Evolutionary conservation across 2,888 invertebrate species (phyloP).

Genomic region (Drosophila anceps): DNA sequence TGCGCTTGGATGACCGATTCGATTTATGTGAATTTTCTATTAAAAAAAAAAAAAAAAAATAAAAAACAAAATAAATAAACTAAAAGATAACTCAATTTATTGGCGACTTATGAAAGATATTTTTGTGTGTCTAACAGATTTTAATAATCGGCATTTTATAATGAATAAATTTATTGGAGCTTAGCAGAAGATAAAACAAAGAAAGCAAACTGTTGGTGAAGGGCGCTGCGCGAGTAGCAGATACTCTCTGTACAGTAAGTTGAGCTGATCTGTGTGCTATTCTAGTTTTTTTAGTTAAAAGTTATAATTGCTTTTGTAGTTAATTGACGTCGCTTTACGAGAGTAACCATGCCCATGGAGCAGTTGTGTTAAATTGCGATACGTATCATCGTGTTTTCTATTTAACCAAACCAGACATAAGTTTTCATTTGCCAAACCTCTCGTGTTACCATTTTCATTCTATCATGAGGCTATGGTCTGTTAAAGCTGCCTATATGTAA

Average conservation of each 20-base stretch:
- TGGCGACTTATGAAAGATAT: slow-evolving; percentile 1
- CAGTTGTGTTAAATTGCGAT: no score
- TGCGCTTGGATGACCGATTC: slow-evolving; percentile 16
- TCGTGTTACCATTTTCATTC: no score
- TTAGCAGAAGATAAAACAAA: background rate
- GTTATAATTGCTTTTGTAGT: background rate
- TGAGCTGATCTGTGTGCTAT: background rate
- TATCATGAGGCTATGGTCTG: no score
- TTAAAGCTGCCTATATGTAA: no score
- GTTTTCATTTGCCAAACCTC: no score
- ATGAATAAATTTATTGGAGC: background rate
- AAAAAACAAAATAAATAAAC: background rate
- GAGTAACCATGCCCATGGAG: no score
- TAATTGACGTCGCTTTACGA: no score
- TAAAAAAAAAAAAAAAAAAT: background rate
- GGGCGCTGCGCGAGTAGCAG: background rate
- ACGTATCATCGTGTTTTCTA: no score
- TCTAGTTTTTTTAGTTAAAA: background rate
- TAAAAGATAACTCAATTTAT: slow-evolving; percentile 26
- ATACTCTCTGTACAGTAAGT: background rate
- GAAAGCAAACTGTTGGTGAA: background rate
- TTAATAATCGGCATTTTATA: background rate
- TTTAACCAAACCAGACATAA: no score
- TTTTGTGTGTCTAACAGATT: background rate
- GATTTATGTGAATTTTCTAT: slow-evolving; percentile 30